phyloP scores from a whole-genome alignment of 1,140 invertebrate genomes.

The Octopus sinensis region DNA sequence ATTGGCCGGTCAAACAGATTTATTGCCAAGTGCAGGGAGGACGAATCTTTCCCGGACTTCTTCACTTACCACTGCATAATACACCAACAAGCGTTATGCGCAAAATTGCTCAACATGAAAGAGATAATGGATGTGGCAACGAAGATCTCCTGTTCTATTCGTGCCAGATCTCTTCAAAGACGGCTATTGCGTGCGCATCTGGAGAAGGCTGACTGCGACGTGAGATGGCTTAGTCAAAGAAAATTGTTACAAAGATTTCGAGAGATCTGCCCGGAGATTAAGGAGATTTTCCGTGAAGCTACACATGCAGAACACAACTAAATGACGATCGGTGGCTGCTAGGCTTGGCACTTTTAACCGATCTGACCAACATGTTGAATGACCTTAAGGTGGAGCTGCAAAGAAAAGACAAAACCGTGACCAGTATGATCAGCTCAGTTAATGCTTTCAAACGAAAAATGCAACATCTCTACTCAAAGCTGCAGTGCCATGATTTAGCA shows the following conservation, averaged over 20 bases:
- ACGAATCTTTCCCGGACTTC: conserved; percentile 1
- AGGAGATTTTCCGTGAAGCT: conserved; percentile 6
- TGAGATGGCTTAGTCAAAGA: neutral
- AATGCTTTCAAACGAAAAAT: too few relatives aligned
- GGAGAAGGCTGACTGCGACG: conserved; percentile 10
- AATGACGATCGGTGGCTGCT: neutral
- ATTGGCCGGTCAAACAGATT: conserved; percentile 7
- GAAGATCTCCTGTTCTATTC: conserved; percentile 10
- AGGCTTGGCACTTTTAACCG: too few relatives aligned
- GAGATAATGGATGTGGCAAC: conserved; percentile 13
- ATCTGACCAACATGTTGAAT: too few relatives aligned
- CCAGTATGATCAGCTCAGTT: too few relatives aligned
- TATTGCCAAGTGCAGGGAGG: conserved; percentile 11
- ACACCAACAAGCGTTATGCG: conserved; percentile 8
- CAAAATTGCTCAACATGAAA: conserved; percentile 10
- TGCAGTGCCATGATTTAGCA: too few relatives aligned
- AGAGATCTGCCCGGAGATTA: conserved; percentile 5
- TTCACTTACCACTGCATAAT: conserved; percentile 11
- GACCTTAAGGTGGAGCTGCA: too few relatives aligned
- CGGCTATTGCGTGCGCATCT: conserved; percentile 3
- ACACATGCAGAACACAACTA: conserved; percentile 4
- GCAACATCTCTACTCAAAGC: too few relatives aligned
- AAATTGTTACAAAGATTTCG: conserved; percentile 9
- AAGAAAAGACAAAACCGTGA: too few relatives aligned
- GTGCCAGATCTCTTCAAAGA: conserved; percentile 12